These are phyloP conservation scores for Carcharodon carcharias DNA, from an alignment of 2,797 vertebrate species.

Conservation along the genomic window DNA sequence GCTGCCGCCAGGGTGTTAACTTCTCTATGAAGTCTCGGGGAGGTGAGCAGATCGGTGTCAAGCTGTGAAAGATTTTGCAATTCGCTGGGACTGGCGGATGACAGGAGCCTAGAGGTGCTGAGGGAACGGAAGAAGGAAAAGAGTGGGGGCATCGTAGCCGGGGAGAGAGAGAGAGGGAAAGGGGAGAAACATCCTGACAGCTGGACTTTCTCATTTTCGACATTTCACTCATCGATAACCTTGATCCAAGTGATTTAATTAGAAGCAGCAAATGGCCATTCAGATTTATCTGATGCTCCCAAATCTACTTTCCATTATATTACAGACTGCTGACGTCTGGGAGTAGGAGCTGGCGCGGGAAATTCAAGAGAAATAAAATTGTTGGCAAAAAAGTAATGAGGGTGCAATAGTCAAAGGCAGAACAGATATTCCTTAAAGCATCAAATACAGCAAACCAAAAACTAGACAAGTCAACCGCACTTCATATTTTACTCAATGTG, in stretches of 20 bases:
- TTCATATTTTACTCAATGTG: neutral
- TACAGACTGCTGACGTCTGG: too few species aligned
- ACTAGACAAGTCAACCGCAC: neutral
- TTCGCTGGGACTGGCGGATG: neutral
- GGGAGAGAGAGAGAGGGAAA: neutral
- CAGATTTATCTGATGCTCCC: neutral
- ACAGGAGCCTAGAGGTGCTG: neutral
- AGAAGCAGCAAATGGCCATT: neutral
- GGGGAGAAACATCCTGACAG: neutral
- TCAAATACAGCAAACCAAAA: neutral
- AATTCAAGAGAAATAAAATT: too few species aligned
- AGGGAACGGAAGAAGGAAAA: neutral
- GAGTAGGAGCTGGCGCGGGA: too few species aligned
- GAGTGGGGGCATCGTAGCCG: neutral
- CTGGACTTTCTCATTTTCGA: neutral
- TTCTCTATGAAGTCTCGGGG: neutral
- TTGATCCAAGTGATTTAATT: neutral
- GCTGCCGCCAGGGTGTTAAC: neutral
- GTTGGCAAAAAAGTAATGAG: neutral
- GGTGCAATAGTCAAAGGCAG: too few species aligned
- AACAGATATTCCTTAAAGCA: neutral
- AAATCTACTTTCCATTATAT: neutral
- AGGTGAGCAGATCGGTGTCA: neutral
- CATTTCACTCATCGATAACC: neutral
- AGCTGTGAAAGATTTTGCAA: neutral